Base-by-base conservation (phyloP, 2,888 invertebrate genomes). In the Xanthia icteritia region DNA sequence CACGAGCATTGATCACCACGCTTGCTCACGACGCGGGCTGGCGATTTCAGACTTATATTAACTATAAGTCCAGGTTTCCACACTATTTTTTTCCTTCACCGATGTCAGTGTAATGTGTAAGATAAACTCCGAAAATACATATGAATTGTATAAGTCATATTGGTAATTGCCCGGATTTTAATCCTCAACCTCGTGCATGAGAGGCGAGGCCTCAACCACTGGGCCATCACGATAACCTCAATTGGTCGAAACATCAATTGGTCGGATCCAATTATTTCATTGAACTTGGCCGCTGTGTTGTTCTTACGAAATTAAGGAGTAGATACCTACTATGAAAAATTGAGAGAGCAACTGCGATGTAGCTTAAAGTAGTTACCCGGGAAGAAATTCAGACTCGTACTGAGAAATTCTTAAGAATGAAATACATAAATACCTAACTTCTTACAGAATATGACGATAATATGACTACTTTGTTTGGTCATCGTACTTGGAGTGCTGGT, bases 331-430 rank as follows among this genome's bases (percentile, higher is more conserved):
- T 31, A 27, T 15, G 45, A 45, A 45, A 15, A 45, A 45, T 45
- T 45, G 11, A 45, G 48, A 60, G 20, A 60, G 17, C 13, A 56
- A 63, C 20, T 61, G 23, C 36, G 20, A 11, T 36, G 31, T 36
- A 36, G 36, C 23, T 63, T 31, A 20, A 61, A 31, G 61, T 20
- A 2, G 1, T 20, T 20, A 61, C 2, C 61, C 5, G n/a, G 15
- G 8, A 64, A 17, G 8, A 65, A n/a, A 65, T 20, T 20, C 20
- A 66, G 27, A 27, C 11, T 1, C 20, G 20, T 20, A 17, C 6
- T 20, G 11, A 17, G 9, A 17, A n/a, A 17, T 63, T 45, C 3
- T 76, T 72, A 11, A 87, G 79, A 86, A 48, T n/a, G 39, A 91
- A 90, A 89, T 45, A 45, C 42, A 42, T 42, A 42, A 42, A 42